Conservation (phyloP, 1,140 invertebrate species). For the Aphis gossypii region DNA sequence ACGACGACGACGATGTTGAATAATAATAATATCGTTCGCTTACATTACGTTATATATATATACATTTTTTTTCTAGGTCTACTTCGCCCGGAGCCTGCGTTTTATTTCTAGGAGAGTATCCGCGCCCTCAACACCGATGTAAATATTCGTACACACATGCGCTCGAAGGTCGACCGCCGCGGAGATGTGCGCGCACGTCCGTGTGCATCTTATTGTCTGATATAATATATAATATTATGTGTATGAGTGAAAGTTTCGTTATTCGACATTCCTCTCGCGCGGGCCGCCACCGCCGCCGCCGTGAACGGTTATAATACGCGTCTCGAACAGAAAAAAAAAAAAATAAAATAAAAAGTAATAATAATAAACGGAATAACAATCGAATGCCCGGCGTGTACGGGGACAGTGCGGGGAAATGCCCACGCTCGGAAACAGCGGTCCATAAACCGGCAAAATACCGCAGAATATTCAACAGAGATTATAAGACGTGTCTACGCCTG, state of each 20-base stretch:
- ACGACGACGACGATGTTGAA: background rate
- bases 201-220: conserved; percentile 42
- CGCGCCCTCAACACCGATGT: conserved; percentile 22
- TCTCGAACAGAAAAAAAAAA: background rate
- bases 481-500: background rate
- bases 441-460: background rate
- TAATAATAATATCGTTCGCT: conserved; percentile 11
- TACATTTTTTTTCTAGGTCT: conserved; percentile 14
- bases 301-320: background rate
- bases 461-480: background rate
- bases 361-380: conserved; percentile 15
- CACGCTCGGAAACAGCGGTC: background rate
- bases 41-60: background rate
- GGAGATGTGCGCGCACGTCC: background rate
- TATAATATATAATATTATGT: background rate
- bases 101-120: background rate
- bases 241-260: conserved; percentile 49
- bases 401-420: background rate
- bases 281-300: background rate
- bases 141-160: background rate
- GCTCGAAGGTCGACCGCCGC: conserved; percentile 37
- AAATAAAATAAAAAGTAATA: background rate
- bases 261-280: conserved; percentile 39
- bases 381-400: background rate
- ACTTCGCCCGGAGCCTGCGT: background rate